Conservation (phyloP, 2,113 vertebrate genomes). For the Hippocampus guttulatus region DNA sequence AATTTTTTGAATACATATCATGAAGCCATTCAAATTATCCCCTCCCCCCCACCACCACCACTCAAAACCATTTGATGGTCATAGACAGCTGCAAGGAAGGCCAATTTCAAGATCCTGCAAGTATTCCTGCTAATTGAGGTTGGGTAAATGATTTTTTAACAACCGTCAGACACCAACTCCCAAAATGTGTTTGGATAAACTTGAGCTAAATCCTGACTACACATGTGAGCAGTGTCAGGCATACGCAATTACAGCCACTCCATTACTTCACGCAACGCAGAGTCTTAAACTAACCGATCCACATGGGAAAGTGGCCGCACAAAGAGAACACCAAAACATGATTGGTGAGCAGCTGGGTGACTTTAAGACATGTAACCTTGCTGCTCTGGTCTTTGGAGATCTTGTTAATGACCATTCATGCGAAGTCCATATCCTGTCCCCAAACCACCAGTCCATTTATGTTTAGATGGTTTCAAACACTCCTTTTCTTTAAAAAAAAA, state of each 20-base stretch:
- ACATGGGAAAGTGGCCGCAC: constrained; percentile 46
- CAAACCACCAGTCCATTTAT: constrained; percentile 77
- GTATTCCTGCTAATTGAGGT: background rate
- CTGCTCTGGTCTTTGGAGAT: constrained; percentile 57
- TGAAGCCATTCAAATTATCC: background rate
- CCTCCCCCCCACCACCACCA: background rate
- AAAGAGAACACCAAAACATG: constrained; percentile 34
- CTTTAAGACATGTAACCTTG: constrained; percentile 40
- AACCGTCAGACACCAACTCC: constrained; percentile 14
- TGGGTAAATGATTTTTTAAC: constrained; percentile 16
- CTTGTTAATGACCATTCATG: constrained; percentile 68
- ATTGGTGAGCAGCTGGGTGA: constrained; percentile 57
- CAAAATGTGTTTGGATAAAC: constrained; percentile 21
- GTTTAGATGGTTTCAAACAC: constrained; percentile 47
- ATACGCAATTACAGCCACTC: constrained; percentile 37
- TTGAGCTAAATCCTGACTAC: constrained; percentile 22
- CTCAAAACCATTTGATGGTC: background rate
- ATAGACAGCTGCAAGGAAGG: background rate
- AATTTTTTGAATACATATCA: background rate
- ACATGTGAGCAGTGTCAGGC: constrained; percentile 39
- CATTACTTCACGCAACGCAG: constrained; percentile 27
- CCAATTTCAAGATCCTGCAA: background rate
- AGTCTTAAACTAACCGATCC: constrained; percentile 3
- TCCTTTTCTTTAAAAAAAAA: background rate
- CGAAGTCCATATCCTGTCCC: constrained; percentile 77